phyloP scores from a whole-genome alignment of 2,113 vertebrate genomes.

The Sterna hirundo region DNA sequence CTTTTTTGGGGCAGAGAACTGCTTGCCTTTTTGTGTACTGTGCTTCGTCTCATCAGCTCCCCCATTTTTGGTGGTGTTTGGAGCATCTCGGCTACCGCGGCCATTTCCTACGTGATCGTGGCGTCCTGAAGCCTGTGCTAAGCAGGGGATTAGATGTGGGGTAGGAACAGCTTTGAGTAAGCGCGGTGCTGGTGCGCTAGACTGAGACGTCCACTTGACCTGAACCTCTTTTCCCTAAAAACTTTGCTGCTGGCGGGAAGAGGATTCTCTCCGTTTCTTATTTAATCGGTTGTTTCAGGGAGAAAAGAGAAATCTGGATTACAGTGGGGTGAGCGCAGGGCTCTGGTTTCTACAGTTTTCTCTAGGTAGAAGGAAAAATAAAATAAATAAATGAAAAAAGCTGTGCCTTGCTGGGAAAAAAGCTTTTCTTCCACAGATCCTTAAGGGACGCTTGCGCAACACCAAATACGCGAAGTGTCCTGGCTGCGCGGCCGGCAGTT shows the following conservation, averaged over 20 bases:
- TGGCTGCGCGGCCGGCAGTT: neutral
- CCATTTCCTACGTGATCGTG: neutral
- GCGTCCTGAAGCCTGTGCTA: neutral
- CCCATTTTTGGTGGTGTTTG: neutral
- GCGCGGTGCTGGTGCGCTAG: neutral
- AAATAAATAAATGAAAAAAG: no score
- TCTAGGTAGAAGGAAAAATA: neutral
- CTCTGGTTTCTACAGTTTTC: neutral
- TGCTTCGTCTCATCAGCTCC: neutral
- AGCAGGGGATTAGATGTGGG: neutral
- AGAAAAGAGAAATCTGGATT: neutral
- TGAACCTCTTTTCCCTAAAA: neutral
- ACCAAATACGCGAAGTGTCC: neutral
- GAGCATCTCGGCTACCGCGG: no score
- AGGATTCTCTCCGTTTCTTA: neutral
- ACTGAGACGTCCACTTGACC: neutral
- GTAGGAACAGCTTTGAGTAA: neutral
- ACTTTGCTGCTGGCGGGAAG: neutral
- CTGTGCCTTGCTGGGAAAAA: neutral
- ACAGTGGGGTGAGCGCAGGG: neutral
- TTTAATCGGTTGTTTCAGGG: neutral
- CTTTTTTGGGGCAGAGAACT: neutral
- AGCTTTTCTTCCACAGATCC: neutral
- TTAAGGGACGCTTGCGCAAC: neutral
- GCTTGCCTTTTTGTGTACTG: neutral